These are phyloP conservation scores for Tichodroma muraria DNA, from an alignment of 2,113 vertebrate genomes.

Conservation along the genomic window DNA sequence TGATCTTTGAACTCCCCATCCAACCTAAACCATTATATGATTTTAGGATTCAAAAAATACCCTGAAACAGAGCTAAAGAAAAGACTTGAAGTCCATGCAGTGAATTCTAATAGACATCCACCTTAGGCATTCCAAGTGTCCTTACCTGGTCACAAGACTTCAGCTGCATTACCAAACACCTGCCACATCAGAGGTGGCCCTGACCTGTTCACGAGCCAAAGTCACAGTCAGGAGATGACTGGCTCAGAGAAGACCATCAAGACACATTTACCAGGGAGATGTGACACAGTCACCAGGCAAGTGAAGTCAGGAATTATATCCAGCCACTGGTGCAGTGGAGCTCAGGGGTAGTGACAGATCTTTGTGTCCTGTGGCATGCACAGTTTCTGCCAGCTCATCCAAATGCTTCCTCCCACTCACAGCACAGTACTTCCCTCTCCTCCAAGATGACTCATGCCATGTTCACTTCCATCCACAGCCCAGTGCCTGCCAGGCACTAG, in stretches of 20 bases:
- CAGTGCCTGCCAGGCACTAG: neutral
- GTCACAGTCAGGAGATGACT: neutral
- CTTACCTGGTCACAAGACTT: neutral
- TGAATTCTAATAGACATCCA: neutral
- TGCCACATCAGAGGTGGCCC: neutral
- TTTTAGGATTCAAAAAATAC: neutral
- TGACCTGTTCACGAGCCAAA: neutral
- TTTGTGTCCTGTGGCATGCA: neutral
- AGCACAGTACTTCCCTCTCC: neutral
- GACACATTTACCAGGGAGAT: neutral
- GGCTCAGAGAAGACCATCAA: neutral
- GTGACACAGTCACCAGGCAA: neutral
- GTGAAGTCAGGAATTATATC: neutral
- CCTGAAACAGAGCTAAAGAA: neutral
- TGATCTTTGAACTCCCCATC: neutral
- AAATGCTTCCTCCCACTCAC: constrained; percentile 38
- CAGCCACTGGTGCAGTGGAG: neutral
- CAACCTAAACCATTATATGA: neutral
- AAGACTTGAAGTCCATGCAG: neutral
- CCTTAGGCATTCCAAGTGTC: neutral
- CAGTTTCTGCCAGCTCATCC: constrained; percentile 44
- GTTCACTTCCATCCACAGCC: neutral
- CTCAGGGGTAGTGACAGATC: constrained; percentile 1
- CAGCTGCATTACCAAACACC: neutral
- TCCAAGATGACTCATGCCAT: neutral